Percentiles rank a stretch among this genome's conserved stretches.
Evolutionary conservation across 2,888 invertebrate genomes (phyloP).

Genomic region (Orthosia gothica): DNA sequence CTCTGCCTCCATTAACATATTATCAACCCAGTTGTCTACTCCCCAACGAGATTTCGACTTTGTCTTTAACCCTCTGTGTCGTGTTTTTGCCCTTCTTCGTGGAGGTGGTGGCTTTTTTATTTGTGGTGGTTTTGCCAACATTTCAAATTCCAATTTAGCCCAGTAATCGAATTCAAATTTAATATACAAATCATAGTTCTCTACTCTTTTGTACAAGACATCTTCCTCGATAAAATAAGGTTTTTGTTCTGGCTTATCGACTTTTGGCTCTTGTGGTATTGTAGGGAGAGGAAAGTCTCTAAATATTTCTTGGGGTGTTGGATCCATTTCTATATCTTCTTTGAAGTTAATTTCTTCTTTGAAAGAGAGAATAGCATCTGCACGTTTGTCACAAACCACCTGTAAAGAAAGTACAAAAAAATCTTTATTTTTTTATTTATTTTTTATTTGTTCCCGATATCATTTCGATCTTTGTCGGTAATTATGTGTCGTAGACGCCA

Average conservation of each 20-base stretch:
- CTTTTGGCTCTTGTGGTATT: too few species aligned
- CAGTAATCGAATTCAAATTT: constrained; percentile 8
- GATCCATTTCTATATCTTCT: background rate
- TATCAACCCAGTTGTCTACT: background rate
- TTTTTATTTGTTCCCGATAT: too few species aligned
- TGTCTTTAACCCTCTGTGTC: background rate
- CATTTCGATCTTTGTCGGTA: too few species aligned
- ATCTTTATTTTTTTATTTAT: too few species aligned
- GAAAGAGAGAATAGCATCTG: background rate
- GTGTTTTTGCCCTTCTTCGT: background rate
- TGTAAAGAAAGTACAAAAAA: background rate
- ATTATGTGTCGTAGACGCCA: too few species aligned
- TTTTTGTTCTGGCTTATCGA: rapidly evolving
- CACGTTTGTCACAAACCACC: background rate
- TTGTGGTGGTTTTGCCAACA: background rate
- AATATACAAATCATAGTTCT: constrained; percentile 31
- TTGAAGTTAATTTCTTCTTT: constrained; percentile 25
- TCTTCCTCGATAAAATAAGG: background rate
- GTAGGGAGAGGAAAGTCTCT: background rate
- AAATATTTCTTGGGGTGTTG: background rate
- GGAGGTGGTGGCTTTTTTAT: too few species aligned
- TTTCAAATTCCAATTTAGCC: constrained; percentile 14
- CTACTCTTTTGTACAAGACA: background rate
- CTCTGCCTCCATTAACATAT: background rate
- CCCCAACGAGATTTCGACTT: background rate